Base-by-base conservation (phyloP, 2,888 invertebrate species). In the Erynnis tages region DNA sequence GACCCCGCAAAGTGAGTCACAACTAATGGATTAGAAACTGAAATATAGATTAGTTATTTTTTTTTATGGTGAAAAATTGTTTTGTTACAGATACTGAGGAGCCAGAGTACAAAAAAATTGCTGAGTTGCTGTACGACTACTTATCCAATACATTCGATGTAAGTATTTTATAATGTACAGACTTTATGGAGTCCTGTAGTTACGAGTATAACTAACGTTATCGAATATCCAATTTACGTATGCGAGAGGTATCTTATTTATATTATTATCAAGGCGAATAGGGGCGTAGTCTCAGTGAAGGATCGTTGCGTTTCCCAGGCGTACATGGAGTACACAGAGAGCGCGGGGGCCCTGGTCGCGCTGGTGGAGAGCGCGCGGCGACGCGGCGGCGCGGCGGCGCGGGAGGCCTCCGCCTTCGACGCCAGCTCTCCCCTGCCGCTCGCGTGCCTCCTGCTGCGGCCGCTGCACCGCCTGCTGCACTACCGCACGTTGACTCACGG, bases 391-490 rank as follows among this genome's bases (percentile, higher is more conserved):
- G 71, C 91, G 91, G 76, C 87, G 92, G 59, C 95, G 92, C 79
- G 69, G 1, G 79, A 73, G 10, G 76, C 79, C 16, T 60, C 62
- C 0, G 59, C 62, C 1, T 82, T 84, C 67, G 78, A 90, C 93
- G 49, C 95, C 93, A 73, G 94, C 93, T 61, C 84, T 54, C 81
- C 85, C 75, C 90, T 98, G 61, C 97, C 98, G 13, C 91, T 98
- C 30, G 94, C 95, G 34, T 94, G 94, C 53, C 93, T 98, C 72
- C 90, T 98, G 52, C 88, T 98, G 66, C 95, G 97, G 70, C 98
- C 98, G 23, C 90, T 97, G 52, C 96, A 98, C 81, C 91, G 98
- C 47, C 87, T 97, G 61, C 88, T 97, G 53, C 97, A 97, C 76
- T 97, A 97, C 82, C 93, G 94, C 73, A 92, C 69, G 85, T 56